Evolutionary conservation across 2,888 invertebrate genomes (phyloP), one percentile per base, ranked within the genome.

Genomic region (Phalangium opilio): DNA sequence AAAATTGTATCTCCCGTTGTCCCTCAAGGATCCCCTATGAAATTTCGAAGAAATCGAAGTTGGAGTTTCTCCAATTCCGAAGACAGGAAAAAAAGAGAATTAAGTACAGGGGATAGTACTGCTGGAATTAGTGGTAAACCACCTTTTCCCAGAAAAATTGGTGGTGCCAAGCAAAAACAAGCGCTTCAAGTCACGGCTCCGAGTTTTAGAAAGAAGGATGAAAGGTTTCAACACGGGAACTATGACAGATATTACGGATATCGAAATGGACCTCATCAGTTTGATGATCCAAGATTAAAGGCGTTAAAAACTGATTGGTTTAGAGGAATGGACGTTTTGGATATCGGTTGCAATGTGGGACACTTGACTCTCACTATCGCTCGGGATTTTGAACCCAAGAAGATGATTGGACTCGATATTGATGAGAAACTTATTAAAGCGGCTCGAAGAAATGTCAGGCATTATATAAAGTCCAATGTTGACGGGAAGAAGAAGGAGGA

Each of bases 311-410:
- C 75, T 39, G 81, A 87, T 59, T 73, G 93, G 62, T 93, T 96
- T 65, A 74, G 78, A 54, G 80, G 80, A 55, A 91, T 86, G 67
- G 85, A 89, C 67, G 81, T 96, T 40, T 71, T 98, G 54, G 98
- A 98, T 64, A 83, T 98, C 62, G 98, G 98, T 14, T 98, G 96
- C 68, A 98, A 98, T 69, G 83, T 89, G 51, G 98, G 98, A 1
- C 87, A 91, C 64, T 77, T 98, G 57, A 90, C 96, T 10, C 75
- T 95, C 36, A 79, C 83, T 0, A 75, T 98, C 43, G 96, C 90
- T 0, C 74, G 83, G 53, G 83, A 87, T 60, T 79, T 86, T 57
- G 74, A 77, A 33, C 91, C 95, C 2, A 77, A 77, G 53, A 81
- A 82, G 55, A 81, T 95, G 48, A 53, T 84, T 48, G 98, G 96